Conservation (phyloP, 2,113 vertebrate species). For the Cheilinus undulatus region DNA sequence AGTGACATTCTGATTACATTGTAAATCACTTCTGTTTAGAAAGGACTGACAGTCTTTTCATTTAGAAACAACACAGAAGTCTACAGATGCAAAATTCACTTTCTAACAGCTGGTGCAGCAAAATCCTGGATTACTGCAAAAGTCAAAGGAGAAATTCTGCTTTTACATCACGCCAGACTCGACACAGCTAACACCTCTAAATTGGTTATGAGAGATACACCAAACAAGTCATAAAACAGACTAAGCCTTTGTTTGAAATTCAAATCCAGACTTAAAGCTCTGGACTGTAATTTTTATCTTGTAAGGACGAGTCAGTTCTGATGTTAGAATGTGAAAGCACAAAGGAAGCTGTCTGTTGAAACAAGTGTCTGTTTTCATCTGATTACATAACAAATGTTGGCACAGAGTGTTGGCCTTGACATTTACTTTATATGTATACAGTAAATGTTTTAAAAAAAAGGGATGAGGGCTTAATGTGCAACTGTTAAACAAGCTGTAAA, state of each 20-base stretch:
- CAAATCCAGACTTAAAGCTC: slow-evolving; percentile 18
- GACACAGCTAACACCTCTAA: background rate
- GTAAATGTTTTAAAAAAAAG: background rate
- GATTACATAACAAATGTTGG: slow-evolving; percentile 22
- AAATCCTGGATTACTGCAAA: background rate
- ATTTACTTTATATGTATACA: slow-evolving; percentile 7
- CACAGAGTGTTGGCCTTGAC: slow-evolving; percentile 6
- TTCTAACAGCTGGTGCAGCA: background rate
- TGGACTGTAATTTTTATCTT: slow-evolving; percentile 25
- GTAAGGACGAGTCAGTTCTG: slow-evolving; percentile 12
- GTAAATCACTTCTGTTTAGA: background rate
- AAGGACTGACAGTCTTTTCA: background rate
- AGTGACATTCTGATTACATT: background rate
- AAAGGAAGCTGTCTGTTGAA: slow-evolving; percentile 25
- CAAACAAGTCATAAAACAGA: slow-evolving; percentile 17
- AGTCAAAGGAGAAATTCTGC: background rate
- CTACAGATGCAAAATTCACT: background rate
- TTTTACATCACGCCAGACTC: background rate
- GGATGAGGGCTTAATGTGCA: background rate
- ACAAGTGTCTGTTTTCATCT: slow-evolving; percentile 21
- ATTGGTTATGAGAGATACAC: background rate
- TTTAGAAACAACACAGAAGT: background rate
- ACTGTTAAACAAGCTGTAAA: background rate
- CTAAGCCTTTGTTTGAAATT: background rate
- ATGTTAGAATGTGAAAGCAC: slow-evolving; percentile 5